Evolutionary conservation across 2,113 vertebrate species (phyloP).

Genomic region (Gambusia holbrooki): DNA sequence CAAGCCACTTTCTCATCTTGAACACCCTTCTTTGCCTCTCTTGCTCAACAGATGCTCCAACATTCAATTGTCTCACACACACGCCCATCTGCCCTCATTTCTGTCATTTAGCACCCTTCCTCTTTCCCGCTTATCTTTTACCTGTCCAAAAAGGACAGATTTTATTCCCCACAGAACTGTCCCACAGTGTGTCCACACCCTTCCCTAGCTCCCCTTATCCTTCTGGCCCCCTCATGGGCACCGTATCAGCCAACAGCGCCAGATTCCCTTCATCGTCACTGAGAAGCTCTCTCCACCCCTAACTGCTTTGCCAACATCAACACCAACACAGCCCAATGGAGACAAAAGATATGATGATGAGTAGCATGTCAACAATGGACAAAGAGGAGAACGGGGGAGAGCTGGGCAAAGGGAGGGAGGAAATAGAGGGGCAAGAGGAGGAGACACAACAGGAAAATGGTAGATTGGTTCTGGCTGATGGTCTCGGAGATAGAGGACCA

Average conservation of each 20-base stretch:
- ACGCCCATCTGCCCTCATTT: constrained; percentile 16
- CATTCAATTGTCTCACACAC: constrained; percentile 16
- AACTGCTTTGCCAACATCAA: constrained; percentile 54
- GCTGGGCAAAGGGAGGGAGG: constrained; percentile 66
- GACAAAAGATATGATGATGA: constrained; percentile 80
- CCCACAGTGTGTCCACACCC: background rate
- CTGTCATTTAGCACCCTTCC: constrained; percentile 24
- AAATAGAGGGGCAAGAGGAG: constrained; percentile 75
- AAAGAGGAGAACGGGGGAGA: constrained; percentile 57
- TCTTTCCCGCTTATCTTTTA: constrained; percentile 12
- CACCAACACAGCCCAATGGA: constrained; percentile 83
- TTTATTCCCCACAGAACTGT: background rate
- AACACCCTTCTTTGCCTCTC: constrained; percentile 19
- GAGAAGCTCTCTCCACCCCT: constrained; percentile 57
- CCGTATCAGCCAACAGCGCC: constrained; percentile 58
- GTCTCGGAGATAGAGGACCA: constrained; percentile 66
- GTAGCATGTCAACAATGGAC: constrained; percentile 67
- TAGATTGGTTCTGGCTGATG: constrained; percentile 74
- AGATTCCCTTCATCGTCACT: constrained; percentile 60
- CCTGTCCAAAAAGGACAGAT: constrained; percentile 28
- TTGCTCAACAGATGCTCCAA: constrained; percentile 34
- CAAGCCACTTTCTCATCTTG: constrained; percentile 24
- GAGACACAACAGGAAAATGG: constrained; percentile 80
- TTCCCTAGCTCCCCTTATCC: background rate
- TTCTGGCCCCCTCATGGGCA: constrained; percentile 77